Percentiles rank a stretch among this genome's conserved stretches.
These are phyloP conservation scores for Drosophila subobscura DNA, from an alignment of 1,140 invertebrate species.

Conservation along the genomic window DNA sequence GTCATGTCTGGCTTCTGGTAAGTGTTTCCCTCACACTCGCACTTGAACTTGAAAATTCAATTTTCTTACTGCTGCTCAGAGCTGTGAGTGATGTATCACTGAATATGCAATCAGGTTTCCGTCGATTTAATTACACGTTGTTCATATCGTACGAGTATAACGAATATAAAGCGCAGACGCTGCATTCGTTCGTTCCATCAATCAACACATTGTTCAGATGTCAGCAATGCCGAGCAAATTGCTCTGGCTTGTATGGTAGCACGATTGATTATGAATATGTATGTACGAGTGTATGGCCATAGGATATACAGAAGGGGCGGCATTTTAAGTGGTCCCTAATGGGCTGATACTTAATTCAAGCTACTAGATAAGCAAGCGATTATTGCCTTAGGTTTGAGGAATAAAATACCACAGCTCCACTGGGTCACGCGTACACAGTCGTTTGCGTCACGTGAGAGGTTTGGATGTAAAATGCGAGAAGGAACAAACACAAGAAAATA, in stretches of 20 bases:
- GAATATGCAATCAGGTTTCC: constrained; percentile 6
- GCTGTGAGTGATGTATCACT: constrained; percentile 12
- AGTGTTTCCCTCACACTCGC: constrained; percentile 19
- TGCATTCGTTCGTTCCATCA: constrained; percentile 40
- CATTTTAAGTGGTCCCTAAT: too few relatives aligned
- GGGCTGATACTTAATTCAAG: too few relatives aligned
- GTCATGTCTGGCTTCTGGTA: constrained; percentile 86
- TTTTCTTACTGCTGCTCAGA: not conserved
- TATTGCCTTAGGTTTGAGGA: too few relatives aligned
- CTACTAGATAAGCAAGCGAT: too few relatives aligned
- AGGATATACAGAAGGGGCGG: too few relatives aligned
- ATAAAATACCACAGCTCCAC: too few relatives aligned
- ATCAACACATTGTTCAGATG: constrained; percentile 41
- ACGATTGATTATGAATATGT: constrained; percentile 10
- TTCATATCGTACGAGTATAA: constrained; percentile 7
- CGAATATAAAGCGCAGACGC: constrained; percentile 30
- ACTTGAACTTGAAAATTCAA: constrained; percentile 13
- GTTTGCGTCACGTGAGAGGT: too few relatives aligned
- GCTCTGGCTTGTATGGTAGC: constrained; percentile 8
- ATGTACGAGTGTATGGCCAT: not conserved
- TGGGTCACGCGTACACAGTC: too few relatives aligned
- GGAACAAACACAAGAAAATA: too few relatives aligned
- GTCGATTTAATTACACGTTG: constrained; percentile 32
- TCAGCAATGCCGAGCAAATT: constrained; percentile 32
- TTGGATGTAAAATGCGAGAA: too few relatives aligned